Conservation (phyloP, 2,797 vertebrate genomes). For the Geotrypetes seraphini region DNA sequence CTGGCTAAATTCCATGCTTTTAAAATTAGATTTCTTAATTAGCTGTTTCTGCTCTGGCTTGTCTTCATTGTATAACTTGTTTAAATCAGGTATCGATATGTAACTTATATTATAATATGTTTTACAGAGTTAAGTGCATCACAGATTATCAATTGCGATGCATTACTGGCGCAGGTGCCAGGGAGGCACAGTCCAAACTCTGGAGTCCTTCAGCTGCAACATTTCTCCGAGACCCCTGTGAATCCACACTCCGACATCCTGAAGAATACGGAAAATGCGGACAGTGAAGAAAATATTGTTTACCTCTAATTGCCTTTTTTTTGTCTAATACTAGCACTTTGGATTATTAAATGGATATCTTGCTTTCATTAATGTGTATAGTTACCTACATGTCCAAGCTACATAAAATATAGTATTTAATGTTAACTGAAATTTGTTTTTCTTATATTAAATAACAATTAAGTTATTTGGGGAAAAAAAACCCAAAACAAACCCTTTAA, state of each 20-base stretch:
- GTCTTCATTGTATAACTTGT: too few species aligned
- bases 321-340: constrained; percentile 27
- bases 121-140: constrained; percentile 54
- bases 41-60: too few species aligned
- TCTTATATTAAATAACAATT: constrained; percentile 17
- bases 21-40: too few species aligned
- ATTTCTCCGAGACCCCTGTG: constrained; percentile 26
- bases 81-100: too few species aligned
- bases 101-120: too few species aligned
- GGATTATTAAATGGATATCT: constrained; percentile 1
- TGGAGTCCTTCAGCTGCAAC: constrained; percentile 6
- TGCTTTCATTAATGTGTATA: constrained; percentile 21
- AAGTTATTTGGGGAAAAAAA: constrained; percentile 44
- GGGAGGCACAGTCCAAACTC: constrained; percentile 18
- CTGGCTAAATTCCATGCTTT: too few species aligned
- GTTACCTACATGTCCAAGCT: constrained; percentile 13
- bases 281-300: constrained; percentile 61
- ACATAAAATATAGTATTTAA: constrained; percentile 33
- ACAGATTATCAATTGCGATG: constrained; percentile 30
- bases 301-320: constrained; percentile 45
- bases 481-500: constrained; percentile 28
- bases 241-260: constrained; percentile 36
- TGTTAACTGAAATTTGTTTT: constrained; percentile 16
- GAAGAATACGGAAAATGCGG: constrained; percentile 52
- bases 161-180: background rate